These are phyloP conservation scores for Pogona vitticeps DNA, from an alignment of 2,113 vertebrate genomes.

Conservation along the genomic window DNA sequence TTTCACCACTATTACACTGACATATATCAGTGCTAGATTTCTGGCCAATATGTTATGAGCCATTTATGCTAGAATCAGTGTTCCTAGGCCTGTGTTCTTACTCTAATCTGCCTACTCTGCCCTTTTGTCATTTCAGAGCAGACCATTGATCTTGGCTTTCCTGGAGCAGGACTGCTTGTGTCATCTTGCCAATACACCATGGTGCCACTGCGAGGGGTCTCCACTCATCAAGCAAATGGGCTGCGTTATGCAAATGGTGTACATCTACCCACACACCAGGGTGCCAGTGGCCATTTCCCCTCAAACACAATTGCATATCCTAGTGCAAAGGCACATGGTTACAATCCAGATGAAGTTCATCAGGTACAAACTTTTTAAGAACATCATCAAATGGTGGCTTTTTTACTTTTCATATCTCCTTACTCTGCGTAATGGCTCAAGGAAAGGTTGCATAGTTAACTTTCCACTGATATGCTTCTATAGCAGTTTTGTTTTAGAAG, in stretches of 20 bases:
- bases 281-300: constrained; percentile 63
- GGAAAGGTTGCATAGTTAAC: background rate
- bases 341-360: constrained; percentile 73
- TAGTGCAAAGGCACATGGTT: constrained; percentile 76
- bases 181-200: constrained; percentile 95
- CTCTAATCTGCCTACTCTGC: constrained; percentile 11
- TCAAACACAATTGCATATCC: constrained; percentile 59
- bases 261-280: constrained; percentile 29
- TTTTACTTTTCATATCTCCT: background rate
- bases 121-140: constrained; percentile 83
- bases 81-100: background rate
- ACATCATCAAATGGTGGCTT: rapidly evolving
- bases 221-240: constrained; percentile 73
- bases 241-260: constrained; percentile 75
- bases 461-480: background rate
- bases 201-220: constrained; percentile 88
- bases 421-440: background rate
- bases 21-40: too few species aligned
- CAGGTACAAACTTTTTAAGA: constrained; percentile 74
- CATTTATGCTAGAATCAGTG: too few species aligned
- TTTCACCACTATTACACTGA: too few species aligned
- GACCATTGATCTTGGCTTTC: constrained; percentile 89
- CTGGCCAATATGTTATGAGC: too few species aligned
- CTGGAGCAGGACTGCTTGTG: constrained; percentile 79
- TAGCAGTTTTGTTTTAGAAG: background rate